These are phyloP conservation scores for Epinephelus cyanopodus DNA, from an alignment of 2,113 vertebrate species.

Conservation along the genomic window DNA sequence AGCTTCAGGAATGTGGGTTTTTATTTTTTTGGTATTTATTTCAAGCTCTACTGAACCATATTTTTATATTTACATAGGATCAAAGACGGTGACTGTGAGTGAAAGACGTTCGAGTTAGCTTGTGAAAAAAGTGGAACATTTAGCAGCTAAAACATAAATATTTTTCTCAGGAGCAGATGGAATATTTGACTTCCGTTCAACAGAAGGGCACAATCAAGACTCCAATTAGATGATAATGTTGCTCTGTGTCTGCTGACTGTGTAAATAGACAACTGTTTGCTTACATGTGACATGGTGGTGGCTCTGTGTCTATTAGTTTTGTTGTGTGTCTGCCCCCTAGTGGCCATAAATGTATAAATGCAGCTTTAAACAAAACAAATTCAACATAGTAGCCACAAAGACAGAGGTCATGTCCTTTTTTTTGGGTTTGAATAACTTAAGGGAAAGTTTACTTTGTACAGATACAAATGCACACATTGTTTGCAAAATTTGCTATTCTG, in stretches of 20 bases:
- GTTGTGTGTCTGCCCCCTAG: neutral
- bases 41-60: neutral
- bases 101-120: neutral
- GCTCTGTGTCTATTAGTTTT: neutral
- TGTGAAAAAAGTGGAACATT: neutral
- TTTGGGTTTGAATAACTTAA: no score
- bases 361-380: no score
- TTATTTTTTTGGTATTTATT: slow-evolving; percentile 28
- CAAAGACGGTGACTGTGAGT: neutral
- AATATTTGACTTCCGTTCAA: neutral
- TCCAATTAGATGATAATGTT: neutral
- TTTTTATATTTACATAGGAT: neutral
- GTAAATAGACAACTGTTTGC: no score
- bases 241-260: neutral
- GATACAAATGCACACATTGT: no score
- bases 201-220: neutral
- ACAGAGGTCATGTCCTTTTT: no score
- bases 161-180: neutral
- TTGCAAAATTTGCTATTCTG: neutral
- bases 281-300: neutral
- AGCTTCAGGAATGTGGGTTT: slow-evolving; percentile 12
- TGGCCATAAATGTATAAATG: neutral
- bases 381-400: no score
- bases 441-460: no score
- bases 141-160: neutral